Conservation (phyloP, 2,113 vertebrate genomes). For the Scomber colias region DNA sequence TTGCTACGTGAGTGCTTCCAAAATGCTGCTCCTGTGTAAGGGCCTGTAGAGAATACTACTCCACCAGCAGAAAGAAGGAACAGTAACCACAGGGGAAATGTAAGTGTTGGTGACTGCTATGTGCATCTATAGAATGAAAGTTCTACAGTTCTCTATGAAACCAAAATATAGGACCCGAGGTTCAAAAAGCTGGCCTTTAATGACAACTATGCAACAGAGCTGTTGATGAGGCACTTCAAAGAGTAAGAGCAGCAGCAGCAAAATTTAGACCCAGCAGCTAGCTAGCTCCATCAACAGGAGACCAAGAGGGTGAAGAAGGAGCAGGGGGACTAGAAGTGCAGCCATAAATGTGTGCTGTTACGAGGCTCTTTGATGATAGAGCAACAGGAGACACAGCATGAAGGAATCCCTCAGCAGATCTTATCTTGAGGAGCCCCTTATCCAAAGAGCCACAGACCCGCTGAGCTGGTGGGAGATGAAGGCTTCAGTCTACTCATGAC, state of each 20-base stretch:
- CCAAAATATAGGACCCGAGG: neutral
- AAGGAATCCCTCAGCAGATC: constrained; percentile 32
- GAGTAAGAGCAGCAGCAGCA: constrained; percentile 28
- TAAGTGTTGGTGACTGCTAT: neutral
- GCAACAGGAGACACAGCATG: constrained; percentile 29
- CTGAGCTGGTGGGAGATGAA: no score
- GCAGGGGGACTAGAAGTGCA: neutral
- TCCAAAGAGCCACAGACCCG: no score
- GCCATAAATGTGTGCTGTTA: constrained; percentile 15
- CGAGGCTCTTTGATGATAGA: constrained; percentile 39
- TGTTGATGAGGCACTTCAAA: constrained; percentile 31
- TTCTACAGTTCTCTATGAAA: constrained; percentile 16
- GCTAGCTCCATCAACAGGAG: neutral
- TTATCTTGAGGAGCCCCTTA: no score
- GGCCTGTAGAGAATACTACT: constrained; percentile 2
- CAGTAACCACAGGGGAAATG: constrained; percentile 8
- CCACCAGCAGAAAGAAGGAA: neutral
- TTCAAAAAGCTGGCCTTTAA: constrained; percentile 28
- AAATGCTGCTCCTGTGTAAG: constrained; percentile 11
- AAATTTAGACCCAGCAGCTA: neutral
- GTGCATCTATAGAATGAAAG: constrained; percentile 11
- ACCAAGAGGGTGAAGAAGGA: neutral
- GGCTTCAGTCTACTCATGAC: no score
- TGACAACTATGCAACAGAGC: neutral
- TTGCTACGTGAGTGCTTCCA: constrained; percentile 1